Conservation (phyloP, 2,888 invertebrate species). For the Nomada fabriciana region DNA sequence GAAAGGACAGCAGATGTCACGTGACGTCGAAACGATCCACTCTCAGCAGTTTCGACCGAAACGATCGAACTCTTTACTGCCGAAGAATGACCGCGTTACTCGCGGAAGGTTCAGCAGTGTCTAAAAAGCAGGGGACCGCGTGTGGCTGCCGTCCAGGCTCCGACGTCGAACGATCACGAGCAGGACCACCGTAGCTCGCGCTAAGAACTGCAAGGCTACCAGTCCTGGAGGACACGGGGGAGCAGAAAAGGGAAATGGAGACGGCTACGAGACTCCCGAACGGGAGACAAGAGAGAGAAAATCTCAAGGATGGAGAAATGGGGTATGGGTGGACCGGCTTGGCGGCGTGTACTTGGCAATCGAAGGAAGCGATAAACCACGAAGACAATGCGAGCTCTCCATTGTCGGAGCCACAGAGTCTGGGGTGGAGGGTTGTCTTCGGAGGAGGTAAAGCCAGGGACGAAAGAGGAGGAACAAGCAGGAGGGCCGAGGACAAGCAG, state of each 20-base stretch:
- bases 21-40: constrained; percentile 4
- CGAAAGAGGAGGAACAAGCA: constrained; percentile 56
- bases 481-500: constrained; percentile 56
- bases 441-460: constrained; percentile 52
- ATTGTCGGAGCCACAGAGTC: constrained; percentile 75
- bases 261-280: constrained; percentile 13
- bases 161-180: constrained; percentile 44
- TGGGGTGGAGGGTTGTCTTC: constrained; percentile 60
- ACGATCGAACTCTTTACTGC: constrained; percentile 24
- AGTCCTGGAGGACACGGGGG: constrained; percentile 5
- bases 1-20: too few relatives aligned
- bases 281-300: constrained; percentile 16
- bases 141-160: constrained; percentile 55
- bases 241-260: constrained; percentile 22
- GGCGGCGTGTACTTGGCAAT: constrained; percentile 81
- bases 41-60: not conserved
- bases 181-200: constrained; percentile 59
- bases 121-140: constrained; percentile 45
- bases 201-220: constrained; percentile 32
- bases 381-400: constrained; percentile 80
- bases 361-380: constrained; percentile 82
- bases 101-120: constrained; percentile 3
- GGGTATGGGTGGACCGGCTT: constrained; percentile 58
- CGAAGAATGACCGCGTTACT: constrained; percentile 19
- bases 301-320: constrained; percentile 32